These are phyloP conservation scores for Hydroisotoma schaefferi DNA, from an alignment of 2,888 invertebrate genomes.

Conservation along the genomic window DNA sequence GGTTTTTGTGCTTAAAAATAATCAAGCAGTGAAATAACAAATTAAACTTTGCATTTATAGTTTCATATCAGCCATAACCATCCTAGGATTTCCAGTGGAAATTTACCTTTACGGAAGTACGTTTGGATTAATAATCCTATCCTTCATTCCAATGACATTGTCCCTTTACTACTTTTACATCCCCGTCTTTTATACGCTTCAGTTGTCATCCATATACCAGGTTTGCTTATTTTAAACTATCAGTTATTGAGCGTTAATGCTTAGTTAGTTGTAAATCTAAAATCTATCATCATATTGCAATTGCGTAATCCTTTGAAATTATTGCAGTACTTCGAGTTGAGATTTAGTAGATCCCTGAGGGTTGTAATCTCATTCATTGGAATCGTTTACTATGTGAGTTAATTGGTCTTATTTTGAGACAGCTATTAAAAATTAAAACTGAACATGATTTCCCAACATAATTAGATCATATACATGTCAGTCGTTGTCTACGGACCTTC, in stretches of 20 bases:
- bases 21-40: not conserved
- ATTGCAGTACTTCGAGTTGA: conserved; percentile 42
- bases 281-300: not conserved
- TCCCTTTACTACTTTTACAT: conserved; percentile 31
- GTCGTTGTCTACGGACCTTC: conserved; percentile 29
- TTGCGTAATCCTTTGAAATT: not conserved
- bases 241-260: not conserved
- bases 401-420: not conserved
- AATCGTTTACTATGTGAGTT: conserved; percentile 31
- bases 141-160: conserved; percentile 30
- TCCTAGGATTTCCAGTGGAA: conserved; percentile 54
- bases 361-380: conserved; percentile 28
- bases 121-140: conserved; percentile 23
- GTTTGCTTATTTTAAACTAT: conserved; percentile 10
- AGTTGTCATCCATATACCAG: conserved; percentile 33
- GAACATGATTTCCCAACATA: not conserved
- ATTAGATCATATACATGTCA: conserved; percentile 28
- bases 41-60: conserved; percentile 39
- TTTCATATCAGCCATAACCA: conserved; percentile 54
- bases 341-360: conserved; percentile 35
- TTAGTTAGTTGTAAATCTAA: conserved; percentile 2
- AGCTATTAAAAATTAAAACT: not conserved
- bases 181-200: conserved; percentile 35
- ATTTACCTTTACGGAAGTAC: conserved; percentile 34
- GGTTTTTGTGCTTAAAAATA: not conserved